phyloP scores from a whole-genome alignment of 2,797 vertebrate species.

The Paguma larvata region DNA sequence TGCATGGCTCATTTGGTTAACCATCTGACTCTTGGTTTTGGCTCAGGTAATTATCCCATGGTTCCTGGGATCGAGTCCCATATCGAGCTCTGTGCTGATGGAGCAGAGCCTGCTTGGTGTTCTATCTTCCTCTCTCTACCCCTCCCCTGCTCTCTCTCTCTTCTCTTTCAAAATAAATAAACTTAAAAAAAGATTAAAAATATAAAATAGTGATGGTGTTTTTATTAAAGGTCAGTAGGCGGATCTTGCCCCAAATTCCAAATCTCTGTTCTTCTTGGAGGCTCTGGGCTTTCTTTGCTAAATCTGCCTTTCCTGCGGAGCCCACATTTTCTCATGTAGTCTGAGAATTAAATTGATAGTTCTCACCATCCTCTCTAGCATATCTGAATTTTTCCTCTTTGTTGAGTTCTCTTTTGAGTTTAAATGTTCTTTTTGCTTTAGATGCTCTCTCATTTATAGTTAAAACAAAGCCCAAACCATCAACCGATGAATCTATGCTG shows the following conservation, averaged over 20 bases:
- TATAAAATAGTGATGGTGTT: too few species aligned
- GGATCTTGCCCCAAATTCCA: background rate
- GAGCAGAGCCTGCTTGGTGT: too few species aligned
- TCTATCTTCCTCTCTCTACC: too few species aligned
- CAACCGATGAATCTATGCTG: background rate
- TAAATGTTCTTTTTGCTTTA: constrained; percentile 58
- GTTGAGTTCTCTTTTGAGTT: constrained; percentile 21
- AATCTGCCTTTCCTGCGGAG: background rate
- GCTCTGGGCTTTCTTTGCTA: too few species aligned
- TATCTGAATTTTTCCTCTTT: background rate
- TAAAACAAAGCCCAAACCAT: constrained; percentile 50
- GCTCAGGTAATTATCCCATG: too few species aligned
- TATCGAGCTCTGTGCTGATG: too few species aligned
- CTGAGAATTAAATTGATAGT: background rate
- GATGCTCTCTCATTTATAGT: constrained; percentile 4
- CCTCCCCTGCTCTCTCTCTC: too few species aligned
- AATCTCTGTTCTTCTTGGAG: background rate
- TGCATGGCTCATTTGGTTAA: too few species aligned
- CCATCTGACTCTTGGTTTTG: too few species aligned
- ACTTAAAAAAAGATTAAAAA: too few species aligned
- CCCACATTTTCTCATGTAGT: background rate
- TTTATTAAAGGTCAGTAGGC: background rate
- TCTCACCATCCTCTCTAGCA: background rate
- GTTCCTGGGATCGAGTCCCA: too few species aligned
- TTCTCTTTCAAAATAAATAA: too few species aligned